Evolutionary conservation across 2,113 vertebrate species (phyloP), one percentile per base, ranked within the genome.

Genomic region (Myrmecobius fasciatus): DNA sequence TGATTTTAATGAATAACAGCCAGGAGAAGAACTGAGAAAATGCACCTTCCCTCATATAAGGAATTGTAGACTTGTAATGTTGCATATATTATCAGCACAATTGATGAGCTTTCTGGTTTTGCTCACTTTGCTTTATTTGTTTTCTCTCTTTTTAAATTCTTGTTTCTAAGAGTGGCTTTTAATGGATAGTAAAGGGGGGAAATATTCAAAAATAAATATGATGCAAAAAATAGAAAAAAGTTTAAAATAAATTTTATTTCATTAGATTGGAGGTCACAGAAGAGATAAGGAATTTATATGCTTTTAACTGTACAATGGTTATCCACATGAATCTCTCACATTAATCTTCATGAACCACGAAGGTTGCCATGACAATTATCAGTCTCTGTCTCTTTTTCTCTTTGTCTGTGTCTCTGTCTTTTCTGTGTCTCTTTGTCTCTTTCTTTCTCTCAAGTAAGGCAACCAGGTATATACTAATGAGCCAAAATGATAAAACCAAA

Each of bases 391-490:
- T 56, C 54, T 56, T 26, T 31, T 10, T 56, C 26, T 10, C 26
- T 31, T 1, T 31, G 8, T 56, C 54, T 56, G 8, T 67, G 3
- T 31, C 28, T 31, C 28, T 60, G 3, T 67, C 28, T n/a, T 0
- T 83, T 67, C 11, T 83, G 5, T 43, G 17, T 83, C 36, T 83
- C 36, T 75, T 28, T n/a, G 3, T 60, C 28, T 67, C 67, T 83
- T 7, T 22, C 36, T 83, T 8, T 43, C 4, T 43, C 26, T 83
- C 60, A 99, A 0, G 99, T 98, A 31, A 99, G 98, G 96, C 99
- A 99, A 51, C 99, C 99, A 31, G 99, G 98, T 95, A 99, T 99
- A 0, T 99, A 98, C 28, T 93, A 49, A 97, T 99, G 99, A 11
- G 98, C 6, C 20, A 83, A 43, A 83, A 83, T 83, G 6, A 83